A percentile compares a stretch with the other conserved stretches of the same genome.
Evolutionary conservation across 2,113 vertebrate genomes (phyloP).

Genomic region (Psilopogon haemacephalus): DNA sequence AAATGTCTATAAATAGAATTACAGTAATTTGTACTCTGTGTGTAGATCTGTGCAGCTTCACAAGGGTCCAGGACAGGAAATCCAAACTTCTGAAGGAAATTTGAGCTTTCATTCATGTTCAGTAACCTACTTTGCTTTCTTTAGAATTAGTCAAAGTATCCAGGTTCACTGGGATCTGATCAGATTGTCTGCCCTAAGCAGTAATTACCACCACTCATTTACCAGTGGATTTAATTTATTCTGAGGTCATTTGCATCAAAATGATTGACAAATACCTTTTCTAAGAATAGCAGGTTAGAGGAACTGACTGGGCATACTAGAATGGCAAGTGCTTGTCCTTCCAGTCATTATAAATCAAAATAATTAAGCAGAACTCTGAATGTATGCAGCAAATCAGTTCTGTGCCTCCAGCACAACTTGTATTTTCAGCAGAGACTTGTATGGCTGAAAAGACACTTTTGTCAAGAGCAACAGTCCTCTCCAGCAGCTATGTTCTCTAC

Average conservation of each 20-base stretch:
- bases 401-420: background rate
- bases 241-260: background rate
- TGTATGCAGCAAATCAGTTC: background rate
- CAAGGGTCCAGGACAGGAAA: background rate
- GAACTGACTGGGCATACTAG: background rate
- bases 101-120: background rate
- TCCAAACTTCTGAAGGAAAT: background rate
- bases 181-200: background rate
- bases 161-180: background rate
- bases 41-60: background rate
- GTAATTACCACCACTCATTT: background rate
- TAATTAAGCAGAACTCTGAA: background rate
- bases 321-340: background rate
- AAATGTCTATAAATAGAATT: background rate
- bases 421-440: background rate
- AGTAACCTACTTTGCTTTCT: background rate
- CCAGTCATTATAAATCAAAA: background rate
- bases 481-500: background rate
- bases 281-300: background rate
- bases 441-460: background rate
- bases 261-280: background rate
- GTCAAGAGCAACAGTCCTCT: background rate
- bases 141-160: background rate
- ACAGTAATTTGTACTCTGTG: background rate
- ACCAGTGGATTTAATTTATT: background rate